Percentiles rank a stretch among this genome's conserved stretches.
phyloP scores from a whole-genome alignment of 2,888 invertebrate genomes.

The Drosophila planitibia region DNA sequence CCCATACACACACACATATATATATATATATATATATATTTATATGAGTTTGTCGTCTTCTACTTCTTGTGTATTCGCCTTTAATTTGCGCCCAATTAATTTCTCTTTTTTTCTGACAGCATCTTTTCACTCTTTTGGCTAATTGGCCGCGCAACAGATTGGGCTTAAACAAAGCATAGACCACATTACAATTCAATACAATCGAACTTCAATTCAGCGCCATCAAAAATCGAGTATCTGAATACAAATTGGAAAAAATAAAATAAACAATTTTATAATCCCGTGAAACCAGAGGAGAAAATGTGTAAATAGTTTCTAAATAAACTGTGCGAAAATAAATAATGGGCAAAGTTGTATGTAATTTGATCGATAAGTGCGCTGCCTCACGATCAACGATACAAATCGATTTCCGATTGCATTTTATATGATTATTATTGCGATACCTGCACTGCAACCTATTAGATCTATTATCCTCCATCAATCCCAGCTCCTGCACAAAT shows the following conservation, averaged over 20 bases:
- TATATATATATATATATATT: background rate
- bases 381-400: background rate
- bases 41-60: background rate
- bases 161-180: slow-evolving; percentile 16
- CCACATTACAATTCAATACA: slow-evolving; percentile 16
- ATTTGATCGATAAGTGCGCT: background rate
- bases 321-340: background rate
- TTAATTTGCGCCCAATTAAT: slow-evolving; percentile 72
- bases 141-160: slow-evolving; percentile 27
- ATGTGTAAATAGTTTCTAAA: background rate
- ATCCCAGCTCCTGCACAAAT: too few relatives aligned
- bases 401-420: background rate
- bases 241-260: background rate
- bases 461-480: too few relatives aligned
- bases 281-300: background rate
- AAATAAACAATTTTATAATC: background rate
- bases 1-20: background rate
- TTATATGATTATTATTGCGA: too few relatives aligned
- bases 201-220: background rate
- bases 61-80: slow-evolving; percentile 45
- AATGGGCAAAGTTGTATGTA: background rate
- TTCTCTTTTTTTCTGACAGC: slow-evolving; percentile 59
- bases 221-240: background rate
- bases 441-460: too few relatives aligned
- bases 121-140: slow-evolving; percentile 51